Percentiles rank a stretch among this genome's conserved stretches.
Evolutionary conservation across 1,140 invertebrate species (phyloP).

Genomic region (Drosophila suzukii): DNA sequence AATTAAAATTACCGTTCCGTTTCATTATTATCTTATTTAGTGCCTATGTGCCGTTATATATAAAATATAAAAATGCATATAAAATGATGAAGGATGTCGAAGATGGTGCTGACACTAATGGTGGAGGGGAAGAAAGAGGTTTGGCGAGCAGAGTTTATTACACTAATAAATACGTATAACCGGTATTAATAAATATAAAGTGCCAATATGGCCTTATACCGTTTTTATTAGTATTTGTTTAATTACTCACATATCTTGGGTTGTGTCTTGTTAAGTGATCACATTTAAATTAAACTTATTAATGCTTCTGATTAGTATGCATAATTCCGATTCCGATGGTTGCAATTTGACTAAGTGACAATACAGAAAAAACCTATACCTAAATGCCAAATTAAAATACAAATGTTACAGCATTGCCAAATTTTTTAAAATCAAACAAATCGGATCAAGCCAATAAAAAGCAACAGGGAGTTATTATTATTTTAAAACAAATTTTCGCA

Average conservation of each 20-base stretch:
- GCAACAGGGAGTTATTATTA: constrained; percentile 14
- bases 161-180: constrained; percentile 46
- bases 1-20: constrained; percentile 41
- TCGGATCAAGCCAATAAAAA: constrained; percentile 18
- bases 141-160: constrained; percentile 58
- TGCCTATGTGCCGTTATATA: constrained; percentile 42
- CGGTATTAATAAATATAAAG: constrained; percentile 37
- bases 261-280: constrained; percentile 33
- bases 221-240: constrained; percentile 18
- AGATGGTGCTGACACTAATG: constrained; percentile 32
- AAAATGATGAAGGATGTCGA: constrained; percentile 52
- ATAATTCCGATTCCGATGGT: constrained; percentile 59
- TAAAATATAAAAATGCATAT: constrained; percentile 78
- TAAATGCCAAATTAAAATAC: constrained; percentile 16
- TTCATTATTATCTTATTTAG: constrained; percentile 29
- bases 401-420: constrained; percentile 31
- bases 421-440: constrained; percentile 47
- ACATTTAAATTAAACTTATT: constrained; percentile 18
- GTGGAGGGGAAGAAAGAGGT: constrained; percentile 8
- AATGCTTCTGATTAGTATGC: constrained; percentile 43
- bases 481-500: constrained; percentile 57
- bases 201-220: constrained; percentile 70
- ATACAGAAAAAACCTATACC: constrained; percentile 29
- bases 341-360: constrained; percentile 52
- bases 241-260: constrained; percentile 38